Base-by-base conservation (phyloP, 2,888 invertebrate genomes). In the Melipona bicolor region DNA sequence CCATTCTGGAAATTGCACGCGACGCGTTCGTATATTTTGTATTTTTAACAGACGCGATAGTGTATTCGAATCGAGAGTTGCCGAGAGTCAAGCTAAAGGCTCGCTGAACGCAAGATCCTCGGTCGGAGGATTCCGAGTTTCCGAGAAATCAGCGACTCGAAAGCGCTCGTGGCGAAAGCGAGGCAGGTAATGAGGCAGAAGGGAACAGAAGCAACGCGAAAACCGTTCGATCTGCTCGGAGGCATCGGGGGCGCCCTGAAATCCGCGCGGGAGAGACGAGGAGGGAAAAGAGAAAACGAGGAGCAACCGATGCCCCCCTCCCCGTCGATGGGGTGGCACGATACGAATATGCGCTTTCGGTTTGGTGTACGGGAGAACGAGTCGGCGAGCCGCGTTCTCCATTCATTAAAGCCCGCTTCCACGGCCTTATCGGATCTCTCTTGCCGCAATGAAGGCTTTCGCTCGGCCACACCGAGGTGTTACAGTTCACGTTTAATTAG, bases 401-500 rank as follows among this genome's bases (percentile, higher is more conserved):
- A 88, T 87, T 90, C 86, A 89, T 87, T 87, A 87, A 87, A 89
- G 84, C 85, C 81, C 86, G 81, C 86, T 90, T 87, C 86, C 87
- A 85, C 73, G 74, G 70, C 78, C 92, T 92, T 92, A 92, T 92
- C 92, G 91, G 92, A 92, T 92, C 91, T 91, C 79, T 82, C 87
- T 84, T 89, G 79, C 84, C 87, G 91, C 88, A 84, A 91, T 84
- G 85, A 89, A 87, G 88, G 90, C 90, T 91, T 90, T 90, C 80
- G 88, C 85, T 79, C 81, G 81, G 87, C 88, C 89, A 87, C 87
- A 84, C 84, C 85, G 89, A 94, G 94, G 94, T 93, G 93, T 93
- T 93, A 92, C 91, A 92, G 92, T 92, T 93, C 93, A 90, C 93
- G 92, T 93, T 94, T 94, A 94, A 94, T 94, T 94, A 94, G 93